A percentile compares a stretch with the other conserved stretches of the same genome.
phyloP scores from a whole-genome alignment of 2,888 invertebrate species.

The Eurytoma adleriae region DNA sequence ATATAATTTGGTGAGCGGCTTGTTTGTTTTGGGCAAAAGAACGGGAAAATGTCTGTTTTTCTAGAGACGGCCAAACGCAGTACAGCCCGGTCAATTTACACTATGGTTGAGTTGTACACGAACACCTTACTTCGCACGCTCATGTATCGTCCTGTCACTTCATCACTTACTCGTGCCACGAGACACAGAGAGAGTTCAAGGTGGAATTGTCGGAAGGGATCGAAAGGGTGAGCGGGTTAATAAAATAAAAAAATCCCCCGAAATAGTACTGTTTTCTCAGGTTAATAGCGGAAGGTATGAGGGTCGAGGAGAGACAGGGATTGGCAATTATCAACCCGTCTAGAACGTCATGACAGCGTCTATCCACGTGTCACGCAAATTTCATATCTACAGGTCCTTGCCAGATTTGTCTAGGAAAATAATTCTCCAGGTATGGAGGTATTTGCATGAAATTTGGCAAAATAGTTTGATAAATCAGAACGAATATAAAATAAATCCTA shows the following conservation, averaged over 20 bases:
- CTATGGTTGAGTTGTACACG: constrained; percentile 54
- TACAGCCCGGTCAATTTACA: constrained; percentile 57
- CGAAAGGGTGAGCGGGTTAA: constrained; percentile 57
- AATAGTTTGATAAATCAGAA: constrained; percentile 29
- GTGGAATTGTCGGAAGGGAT: constrained; percentile 40
- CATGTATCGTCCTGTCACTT: constrained; percentile 59
- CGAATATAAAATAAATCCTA: constrained; percentile 1
- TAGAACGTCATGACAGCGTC: constrained; percentile 9
- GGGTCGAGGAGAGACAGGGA: constrained; percentile 20
- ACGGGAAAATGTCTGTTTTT: constrained; percentile 64
- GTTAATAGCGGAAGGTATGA: constrained; percentile 35
- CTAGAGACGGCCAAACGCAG: constrained; percentile 62
- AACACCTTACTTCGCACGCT: constrained; percentile 63
- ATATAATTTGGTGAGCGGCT: constrained; percentile 59
- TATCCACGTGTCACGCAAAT: constrained; percentile 18
- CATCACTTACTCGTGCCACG: constrained; percentile 34
- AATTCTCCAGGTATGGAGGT: constrained; percentile 59
- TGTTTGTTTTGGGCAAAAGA: constrained; percentile 57
- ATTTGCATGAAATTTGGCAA: constrained; percentile 53
- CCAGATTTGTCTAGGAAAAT: constrained; percentile 55
- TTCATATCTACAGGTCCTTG: constrained; percentile 20
- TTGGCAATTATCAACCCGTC: constrained; percentile 9
- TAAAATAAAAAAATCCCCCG: constrained; percentile 39
- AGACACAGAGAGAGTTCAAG: constrained; percentile 42
- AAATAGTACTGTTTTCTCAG: constrained; percentile 59